These are phyloP conservation scores for Mesocentrotus franciscanus DNA, from an alignment of 53 echinoderm and acorn worm species.

Conservation along the genomic window DNA sequence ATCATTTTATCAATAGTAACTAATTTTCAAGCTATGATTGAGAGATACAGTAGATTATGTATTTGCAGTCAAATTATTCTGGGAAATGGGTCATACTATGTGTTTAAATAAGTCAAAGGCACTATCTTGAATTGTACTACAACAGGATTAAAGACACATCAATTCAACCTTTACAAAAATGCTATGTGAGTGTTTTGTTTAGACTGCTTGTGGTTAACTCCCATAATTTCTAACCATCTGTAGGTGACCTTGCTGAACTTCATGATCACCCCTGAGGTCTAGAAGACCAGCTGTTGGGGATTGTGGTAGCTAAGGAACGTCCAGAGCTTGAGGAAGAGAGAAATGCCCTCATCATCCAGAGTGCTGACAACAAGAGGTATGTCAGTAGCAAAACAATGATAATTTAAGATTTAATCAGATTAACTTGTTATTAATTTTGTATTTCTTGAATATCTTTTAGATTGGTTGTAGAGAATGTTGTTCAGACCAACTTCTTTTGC, in stretches of 20 bases:
- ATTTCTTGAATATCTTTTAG: no score
- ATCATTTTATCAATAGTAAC: no score
- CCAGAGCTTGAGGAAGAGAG: conserved; percentile 98
- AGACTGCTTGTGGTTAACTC: background rate
- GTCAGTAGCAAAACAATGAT: background rate
- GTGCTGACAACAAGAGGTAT: conserved; percentile 97
- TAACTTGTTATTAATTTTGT: no score
- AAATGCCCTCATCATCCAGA: conserved; percentile 96
- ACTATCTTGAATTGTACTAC: background rate
- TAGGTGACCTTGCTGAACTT: conserved; percentile 97
- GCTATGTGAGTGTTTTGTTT: background rate
- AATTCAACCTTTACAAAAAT: no score
- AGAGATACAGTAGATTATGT: background rate
- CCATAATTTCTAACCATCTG: background rate
- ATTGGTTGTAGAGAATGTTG: no score
- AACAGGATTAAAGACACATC: background rate
- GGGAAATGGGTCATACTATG: background rate
- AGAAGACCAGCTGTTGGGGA: conserved; percentile 93
- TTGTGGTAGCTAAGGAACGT: conserved; percentile 96
- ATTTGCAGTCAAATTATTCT: background rate
- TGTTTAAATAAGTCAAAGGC: background rate
- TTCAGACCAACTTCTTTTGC: no score
- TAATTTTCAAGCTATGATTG: background rate
- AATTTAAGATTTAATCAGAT: no score
- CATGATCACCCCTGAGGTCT: conserved; percentile 99